Conservation (phyloP, 2,113 vertebrate genomes). For the Sinosuthora webbiana region DNA sequence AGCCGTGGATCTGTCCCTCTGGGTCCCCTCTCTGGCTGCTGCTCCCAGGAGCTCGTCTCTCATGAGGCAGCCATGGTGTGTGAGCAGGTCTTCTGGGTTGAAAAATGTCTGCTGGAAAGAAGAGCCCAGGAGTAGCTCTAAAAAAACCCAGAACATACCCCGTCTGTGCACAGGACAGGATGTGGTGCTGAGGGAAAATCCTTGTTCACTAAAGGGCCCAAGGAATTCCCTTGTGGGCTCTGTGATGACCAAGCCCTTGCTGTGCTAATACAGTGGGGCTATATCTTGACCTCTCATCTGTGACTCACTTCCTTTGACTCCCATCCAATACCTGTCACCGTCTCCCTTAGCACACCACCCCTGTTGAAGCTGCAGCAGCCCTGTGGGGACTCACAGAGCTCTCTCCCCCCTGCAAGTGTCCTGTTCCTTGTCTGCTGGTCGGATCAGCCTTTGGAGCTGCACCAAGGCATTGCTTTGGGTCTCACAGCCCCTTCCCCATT, state of each 20-base stretch:
- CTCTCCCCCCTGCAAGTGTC: background rate
- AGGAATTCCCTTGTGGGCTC: background rate
- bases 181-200: background rate
- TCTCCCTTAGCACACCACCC: background rate
- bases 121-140: background rate
- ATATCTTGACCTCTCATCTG: background rate
- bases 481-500: background rate
- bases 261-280: fast-evolving
- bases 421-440: fast-evolving
- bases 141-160: background rate
- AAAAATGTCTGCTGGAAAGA: background rate
- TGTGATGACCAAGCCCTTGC: background rate
- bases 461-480: background rate
- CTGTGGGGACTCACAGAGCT: background rate
- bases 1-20: fast-evolving
- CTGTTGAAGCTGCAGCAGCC: background rate
- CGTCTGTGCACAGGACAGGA: background rate
- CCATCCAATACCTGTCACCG: background rate
- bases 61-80: fast-evolving
- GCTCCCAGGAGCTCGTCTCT: background rate
- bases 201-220: background rate
- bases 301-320: background rate
- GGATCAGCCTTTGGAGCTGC: background rate
- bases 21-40: fast-evolving
- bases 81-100: fast-evolving